phyloP scores from a whole-genome alignment of 2,113 vertebrate genomes.

The Dasyurus viverrinus region DNA sequence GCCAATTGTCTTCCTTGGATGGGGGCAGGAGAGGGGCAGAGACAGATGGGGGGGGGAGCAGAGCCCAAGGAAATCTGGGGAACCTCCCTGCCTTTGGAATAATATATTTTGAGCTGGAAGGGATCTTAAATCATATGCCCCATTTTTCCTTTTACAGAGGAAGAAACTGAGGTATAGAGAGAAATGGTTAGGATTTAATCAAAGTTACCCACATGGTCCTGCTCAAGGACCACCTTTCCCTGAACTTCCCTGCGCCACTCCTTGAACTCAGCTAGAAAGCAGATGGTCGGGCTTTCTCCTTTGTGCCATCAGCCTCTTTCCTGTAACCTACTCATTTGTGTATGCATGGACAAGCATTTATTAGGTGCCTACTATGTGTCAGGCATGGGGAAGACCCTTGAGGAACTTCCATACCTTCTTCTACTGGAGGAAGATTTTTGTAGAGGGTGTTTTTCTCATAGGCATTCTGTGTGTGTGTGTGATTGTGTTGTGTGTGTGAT shows the following conservation, averaged over 20 bases:
- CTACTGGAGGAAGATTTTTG: neutral
- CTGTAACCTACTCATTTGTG: neutral
- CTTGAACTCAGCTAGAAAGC: neutral
- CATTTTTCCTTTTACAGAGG: neutral
- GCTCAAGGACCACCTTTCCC: neutral
- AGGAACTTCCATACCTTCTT: neutral
- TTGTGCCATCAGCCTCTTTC: neutral
- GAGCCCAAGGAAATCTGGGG: neutral
- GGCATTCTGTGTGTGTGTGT: neutral
- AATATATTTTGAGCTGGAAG: neutral
- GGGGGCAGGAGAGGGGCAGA: neutral
- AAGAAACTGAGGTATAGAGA: neutral
- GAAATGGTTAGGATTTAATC: neutral
- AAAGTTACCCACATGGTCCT: neutral
- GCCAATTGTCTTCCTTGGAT: neutral
- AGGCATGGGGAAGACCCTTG: neutral
- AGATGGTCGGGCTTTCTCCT: neutral
- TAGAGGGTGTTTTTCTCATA: neutral
- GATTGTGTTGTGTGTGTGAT: too few species aligned
- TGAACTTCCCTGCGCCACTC: neutral
- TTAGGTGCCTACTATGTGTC: neutral
- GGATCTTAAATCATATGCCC: neutral
- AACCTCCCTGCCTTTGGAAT: neutral
- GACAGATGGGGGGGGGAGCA: neutral
- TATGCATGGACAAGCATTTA: neutral